Conservation (phyloP, 2,888 invertebrate species). For the Mimas tiliae region DNA sequence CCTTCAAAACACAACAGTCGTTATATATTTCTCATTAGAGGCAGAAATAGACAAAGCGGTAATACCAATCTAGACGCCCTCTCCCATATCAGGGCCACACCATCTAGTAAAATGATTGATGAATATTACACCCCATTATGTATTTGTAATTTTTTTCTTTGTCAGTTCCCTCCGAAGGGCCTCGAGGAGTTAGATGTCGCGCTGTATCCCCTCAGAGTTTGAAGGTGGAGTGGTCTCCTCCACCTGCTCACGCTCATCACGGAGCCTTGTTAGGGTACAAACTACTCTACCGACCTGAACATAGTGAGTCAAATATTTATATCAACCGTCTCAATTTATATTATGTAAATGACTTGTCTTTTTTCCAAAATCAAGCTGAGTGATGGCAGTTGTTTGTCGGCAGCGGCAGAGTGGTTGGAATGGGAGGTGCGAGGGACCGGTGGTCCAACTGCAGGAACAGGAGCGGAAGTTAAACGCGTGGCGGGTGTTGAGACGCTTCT, state of each 20-base stretch:
- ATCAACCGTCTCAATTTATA: slow-evolving; percentile 29
- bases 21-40: no score
- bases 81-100: no score
- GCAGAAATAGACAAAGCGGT: no score
- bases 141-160: slow-evolving; percentile 12
- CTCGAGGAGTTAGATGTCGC: slow-evolving; percentile 89
- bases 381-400: slow-evolving; percentile 82
- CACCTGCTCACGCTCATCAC: slow-evolving; percentile 89
- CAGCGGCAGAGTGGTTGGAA: slow-evolving; percentile 80
- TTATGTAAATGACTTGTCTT: slow-evolving; percentile 6
- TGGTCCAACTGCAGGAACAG: slow-evolving; percentile 55
- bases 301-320: slow-evolving; percentile 63
- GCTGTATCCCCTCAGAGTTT: slow-evolving; percentile 92
- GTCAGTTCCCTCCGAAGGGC: slow-evolving; percentile 91
- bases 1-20: no score
- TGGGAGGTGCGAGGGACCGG: slow-evolving; percentile 75
- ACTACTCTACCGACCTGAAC: slow-evolving; percentile 90
- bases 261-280: slow-evolving; percentile 93
- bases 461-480: slow-evolving; percentile 91
- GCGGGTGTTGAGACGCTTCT: slow-evolving; percentile 91
- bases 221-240: slow-evolving; percentile 91
- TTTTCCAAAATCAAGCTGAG: slow-evolving; percentile 68
- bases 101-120: no score
- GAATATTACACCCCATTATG: no score
- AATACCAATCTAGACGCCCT: no score